A percentile compares a stretch with the other conserved stretches of the same genome.
phyloP scores from a whole-genome alignment of 2,797 vertebrate genomes.

The Anabacerthia variegaticeps region DNA sequence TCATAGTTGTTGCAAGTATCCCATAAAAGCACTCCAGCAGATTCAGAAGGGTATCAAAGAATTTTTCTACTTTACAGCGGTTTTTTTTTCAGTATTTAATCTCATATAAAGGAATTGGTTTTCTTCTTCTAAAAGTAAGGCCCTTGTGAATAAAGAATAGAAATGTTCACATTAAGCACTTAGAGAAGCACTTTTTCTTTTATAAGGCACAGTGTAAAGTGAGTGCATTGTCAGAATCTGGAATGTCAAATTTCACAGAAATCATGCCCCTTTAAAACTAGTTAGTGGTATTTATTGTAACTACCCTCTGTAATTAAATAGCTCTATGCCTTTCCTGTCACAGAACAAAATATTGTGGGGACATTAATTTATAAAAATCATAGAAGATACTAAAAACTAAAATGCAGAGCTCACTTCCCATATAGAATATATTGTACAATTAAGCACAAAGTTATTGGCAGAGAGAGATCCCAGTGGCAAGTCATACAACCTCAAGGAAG shows the following conservation, averaged over 20 bases:
- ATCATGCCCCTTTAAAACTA: not conserved
- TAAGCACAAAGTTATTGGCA: not conserved
- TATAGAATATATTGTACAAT: not conserved
- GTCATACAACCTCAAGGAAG: not conserved
- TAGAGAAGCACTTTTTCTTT: conserved; percentile 8
- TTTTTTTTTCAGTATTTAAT: conserved; percentile 12
- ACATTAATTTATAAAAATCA: not conserved
- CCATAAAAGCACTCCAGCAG: not conserved
- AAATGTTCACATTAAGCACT: not conserved
- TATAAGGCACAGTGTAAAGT: not conserved
- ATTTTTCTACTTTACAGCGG: not conserved
- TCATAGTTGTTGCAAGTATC: not conserved
- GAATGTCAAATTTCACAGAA: not conserved
- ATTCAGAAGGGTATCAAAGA: conserved; percentile 11
- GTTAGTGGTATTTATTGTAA: not conserved
- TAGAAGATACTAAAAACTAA: not conserved
- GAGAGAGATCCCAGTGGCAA: not conserved
- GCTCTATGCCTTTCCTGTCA: not conserved
- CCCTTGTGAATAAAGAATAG: not conserved
- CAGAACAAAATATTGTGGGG: not conserved
- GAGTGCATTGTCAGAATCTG: not conserved
- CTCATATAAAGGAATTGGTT: not conserved
- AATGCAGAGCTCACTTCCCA: not conserved
- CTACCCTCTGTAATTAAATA: not conserved
- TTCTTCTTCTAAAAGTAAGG: not conserved